phyloP scores from a whole-genome alignment of 2,888 invertebrate genomes.

The Falcaria lacertinaria region DNA sequence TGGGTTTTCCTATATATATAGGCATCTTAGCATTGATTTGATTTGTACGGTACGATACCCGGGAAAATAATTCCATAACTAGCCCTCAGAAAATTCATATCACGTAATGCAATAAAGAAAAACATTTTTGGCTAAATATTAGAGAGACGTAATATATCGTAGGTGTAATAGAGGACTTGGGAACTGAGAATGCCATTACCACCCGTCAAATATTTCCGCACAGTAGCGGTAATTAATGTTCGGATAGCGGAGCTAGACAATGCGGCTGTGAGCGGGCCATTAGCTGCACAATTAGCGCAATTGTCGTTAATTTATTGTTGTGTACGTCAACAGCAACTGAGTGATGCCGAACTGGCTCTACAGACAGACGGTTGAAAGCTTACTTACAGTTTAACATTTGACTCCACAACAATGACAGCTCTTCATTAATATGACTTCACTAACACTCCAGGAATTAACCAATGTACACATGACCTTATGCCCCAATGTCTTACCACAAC shows the following conservation, averaged over 20 bases:
- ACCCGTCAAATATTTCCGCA: conserved; percentile 57
- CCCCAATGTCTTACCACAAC: neutral
- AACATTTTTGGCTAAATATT: conserved; percentile 32
- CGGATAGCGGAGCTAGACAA: conserved; percentile 61
- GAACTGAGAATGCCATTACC: conserved; percentile 44
- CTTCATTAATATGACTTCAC: neutral
- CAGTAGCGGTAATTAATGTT: conserved; percentile 52
- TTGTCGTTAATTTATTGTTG: conserved; percentile 73
- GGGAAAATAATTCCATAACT: conserved; percentile 20
- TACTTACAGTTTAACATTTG: neutral
- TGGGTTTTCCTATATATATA: conserved; percentile 32
- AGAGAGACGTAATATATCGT: conserved; percentile 31
- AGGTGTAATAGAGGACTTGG: conserved; percentile 15
- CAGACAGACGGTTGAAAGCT: neutral
- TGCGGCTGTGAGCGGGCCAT: conserved; percentile 62
- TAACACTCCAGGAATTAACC: neutral
- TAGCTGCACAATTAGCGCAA: conserved; percentile 76
- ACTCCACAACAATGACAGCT: neutral
- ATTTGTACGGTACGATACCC: conserved; percentile 25
- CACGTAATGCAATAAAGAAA: conserved; percentile 55
- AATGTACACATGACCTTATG: neutral
- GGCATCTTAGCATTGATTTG: conserved; percentile 52
- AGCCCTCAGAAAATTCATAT: conserved; percentile 39
- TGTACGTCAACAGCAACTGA: conserved; percentile 41
- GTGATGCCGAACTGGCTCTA: conserved; percentile 14